Conservation (phyloP, 1,140 invertebrate species). For the Drosophila jambulina region DNA sequence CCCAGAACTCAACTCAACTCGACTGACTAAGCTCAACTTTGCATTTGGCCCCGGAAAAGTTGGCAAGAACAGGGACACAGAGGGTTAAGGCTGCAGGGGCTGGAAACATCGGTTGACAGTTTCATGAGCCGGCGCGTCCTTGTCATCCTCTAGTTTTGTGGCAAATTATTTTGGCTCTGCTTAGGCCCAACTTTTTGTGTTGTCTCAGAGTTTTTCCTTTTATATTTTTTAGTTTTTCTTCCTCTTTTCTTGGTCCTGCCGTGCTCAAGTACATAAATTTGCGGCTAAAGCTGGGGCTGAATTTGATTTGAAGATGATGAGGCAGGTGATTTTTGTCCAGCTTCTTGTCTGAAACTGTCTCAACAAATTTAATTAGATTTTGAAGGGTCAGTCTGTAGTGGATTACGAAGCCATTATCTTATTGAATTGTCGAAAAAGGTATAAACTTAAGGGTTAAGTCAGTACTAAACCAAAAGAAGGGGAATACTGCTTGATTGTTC, state of each 20-base stretch:
- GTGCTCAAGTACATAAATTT: conserved; percentile 37
- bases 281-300: conserved; percentile 17
- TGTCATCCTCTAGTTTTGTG: conserved; percentile 52
- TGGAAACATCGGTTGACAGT: conserved; percentile 49
- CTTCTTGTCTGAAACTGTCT: not conserved
- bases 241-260: not conserved
- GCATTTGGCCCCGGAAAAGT: conserved; percentile 64
- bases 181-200: conserved; percentile 54
- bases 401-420: not conserved
- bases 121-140: conserved; percentile 44
- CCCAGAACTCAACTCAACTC: conserved; percentile 43
- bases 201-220: conserved; percentile 41
- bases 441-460: not conserved
- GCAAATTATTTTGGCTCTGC: conserved; percentile 52
- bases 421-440: not conserved
- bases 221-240: conserved; percentile 32
- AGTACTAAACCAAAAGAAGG: not conserved
- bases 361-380: conserved; percentile 32
- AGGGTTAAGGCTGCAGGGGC: conserved; percentile 9
- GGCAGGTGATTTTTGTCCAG: conserved; percentile 15
- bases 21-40: conserved; percentile 61
- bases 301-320: conserved; percentile 36
- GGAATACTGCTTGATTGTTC: not conserved
- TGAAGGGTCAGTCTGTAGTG: not conserved
- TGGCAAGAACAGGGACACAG: conserved; percentile 7